Conservation (phyloP, 1,140 invertebrate genomes). For the Drosophila persimilis region DNA sequence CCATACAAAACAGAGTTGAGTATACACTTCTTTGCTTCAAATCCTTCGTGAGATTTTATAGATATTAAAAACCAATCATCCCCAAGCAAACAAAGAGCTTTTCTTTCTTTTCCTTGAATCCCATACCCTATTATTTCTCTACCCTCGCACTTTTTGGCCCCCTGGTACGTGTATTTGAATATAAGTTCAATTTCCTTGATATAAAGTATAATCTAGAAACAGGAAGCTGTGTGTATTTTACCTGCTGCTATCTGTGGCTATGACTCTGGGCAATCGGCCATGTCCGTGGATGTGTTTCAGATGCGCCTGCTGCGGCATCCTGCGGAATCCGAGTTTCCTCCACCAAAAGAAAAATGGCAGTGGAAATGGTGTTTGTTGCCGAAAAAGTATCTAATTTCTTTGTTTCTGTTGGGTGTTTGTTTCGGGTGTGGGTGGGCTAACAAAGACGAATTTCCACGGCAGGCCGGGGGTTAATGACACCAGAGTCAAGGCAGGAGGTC, state of each 20-base stretch:
- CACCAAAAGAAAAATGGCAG: too few relatives aligned
- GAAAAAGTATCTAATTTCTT: constrained; percentile 17
- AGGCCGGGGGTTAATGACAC: constrained; percentile 38
- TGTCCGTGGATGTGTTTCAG: constrained; percentile 60
- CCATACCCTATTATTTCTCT: background rate
- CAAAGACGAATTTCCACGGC: constrained; percentile 27
- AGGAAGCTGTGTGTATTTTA: constrained; percentile 32
- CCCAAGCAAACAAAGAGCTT: constrained; percentile 19
- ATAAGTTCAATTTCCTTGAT: constrained; percentile 14
- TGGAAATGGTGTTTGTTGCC: background rate
- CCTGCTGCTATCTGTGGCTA: constrained; percentile 66
- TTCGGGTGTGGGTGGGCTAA: constrained; percentile 1
- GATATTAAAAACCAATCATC: constrained; percentile 3
- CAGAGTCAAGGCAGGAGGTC: constrained; percentile 12
- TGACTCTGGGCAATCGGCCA: constrained; percentile 58
- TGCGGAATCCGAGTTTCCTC: constrained; percentile 16
- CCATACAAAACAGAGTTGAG: too few relatives aligned
- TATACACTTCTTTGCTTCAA: too few relatives aligned
- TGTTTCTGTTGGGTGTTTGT: constrained; percentile 24
- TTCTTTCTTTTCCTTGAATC: constrained; percentile 37
- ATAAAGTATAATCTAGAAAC: constrained; percentile 3
- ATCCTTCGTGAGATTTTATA: too few relatives aligned
- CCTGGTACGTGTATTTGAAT: background rate
- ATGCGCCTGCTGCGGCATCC: constrained; percentile 64
- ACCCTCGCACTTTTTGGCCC: constrained; percentile 22